Evolutionary conservation across 2,113 vertebrate genomes (phyloP).

Genomic region (Syrrhaptes paradoxus): DNA sequence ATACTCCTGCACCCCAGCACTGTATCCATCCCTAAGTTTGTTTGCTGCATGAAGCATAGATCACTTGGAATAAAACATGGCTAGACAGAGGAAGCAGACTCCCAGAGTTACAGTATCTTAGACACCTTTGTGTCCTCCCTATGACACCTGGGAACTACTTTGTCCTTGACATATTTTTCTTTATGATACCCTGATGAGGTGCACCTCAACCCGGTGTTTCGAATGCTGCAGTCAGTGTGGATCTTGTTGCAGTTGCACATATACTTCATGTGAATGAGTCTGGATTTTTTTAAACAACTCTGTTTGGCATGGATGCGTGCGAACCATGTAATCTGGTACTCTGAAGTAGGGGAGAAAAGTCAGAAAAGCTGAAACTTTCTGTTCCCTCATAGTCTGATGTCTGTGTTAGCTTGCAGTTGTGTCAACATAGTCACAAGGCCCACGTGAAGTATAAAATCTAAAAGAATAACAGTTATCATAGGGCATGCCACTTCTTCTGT

Average conservation of each 20-base stretch:
- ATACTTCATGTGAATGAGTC: not conserved
- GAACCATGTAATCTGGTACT: not conserved
- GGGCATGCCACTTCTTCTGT: not conserved
- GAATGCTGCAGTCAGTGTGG: not conserved
- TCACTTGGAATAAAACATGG: not conserved
- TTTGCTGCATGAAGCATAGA: not conserved
- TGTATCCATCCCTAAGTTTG: not conserved
- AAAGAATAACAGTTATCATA: not conserved
- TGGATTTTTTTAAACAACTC: not conserved
- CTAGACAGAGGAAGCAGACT: not conserved
- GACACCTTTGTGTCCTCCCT: not conserved
- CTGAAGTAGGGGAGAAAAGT: not conserved
- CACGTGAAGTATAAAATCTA: not conserved
- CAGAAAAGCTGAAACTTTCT: not conserved
- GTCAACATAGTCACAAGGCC: not conserved
- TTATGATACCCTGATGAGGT: not conserved
- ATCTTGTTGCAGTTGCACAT: not conserved
- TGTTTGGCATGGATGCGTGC: rapidly evolving
- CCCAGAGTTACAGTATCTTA: not conserved
- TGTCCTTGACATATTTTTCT: not conserved
- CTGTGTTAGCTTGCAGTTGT: not conserved
- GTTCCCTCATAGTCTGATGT: not conserved
- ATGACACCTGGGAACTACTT: not conserved
- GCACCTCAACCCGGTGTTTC: no score
- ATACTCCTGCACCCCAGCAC: not conserved